A percentile compares a stretch with the other conserved stretches of the same genome.
Evolutionary conservation across 1,140 invertebrate genomes (phyloP).

Genomic region (Bombus breviceps): DNA sequence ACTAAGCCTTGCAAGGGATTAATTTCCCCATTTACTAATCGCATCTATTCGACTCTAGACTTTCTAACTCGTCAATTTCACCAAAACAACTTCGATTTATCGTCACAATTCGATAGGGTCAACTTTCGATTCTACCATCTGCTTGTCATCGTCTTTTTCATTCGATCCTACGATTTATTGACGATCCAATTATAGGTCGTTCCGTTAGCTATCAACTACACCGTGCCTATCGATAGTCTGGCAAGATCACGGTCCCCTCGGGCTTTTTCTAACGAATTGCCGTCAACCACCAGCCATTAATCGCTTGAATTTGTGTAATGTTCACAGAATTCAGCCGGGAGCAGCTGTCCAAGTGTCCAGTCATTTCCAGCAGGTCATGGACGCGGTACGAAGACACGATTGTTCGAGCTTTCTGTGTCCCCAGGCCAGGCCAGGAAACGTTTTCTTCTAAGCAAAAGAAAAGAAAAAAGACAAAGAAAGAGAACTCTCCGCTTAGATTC

Average conservation of each 20-base stretch:
- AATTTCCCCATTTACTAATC: not conserved
- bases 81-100: not conserved
- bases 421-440: constrained; percentile 72
- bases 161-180: too few species aligned
- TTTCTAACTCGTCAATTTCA: not conserved
- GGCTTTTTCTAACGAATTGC: constrained; percentile 26
- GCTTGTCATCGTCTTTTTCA: not conserved
- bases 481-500: constrained; percentile 41
- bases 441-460: constrained; percentile 54
- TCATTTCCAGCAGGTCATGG: constrained; percentile 85
- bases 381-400: constrained; percentile 83
- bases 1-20: too few species aligned
- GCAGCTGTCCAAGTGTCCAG: constrained; percentile 81
- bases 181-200: not conserved
- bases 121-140: not conserved
- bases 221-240: not conserved
- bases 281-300: constrained; percentile 17
- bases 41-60: not conserved
- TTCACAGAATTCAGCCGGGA: constrained; percentile 83
- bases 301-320: constrained; percentile 10
- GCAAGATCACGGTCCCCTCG: not conserved
- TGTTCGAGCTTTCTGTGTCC: constrained; percentile 84
- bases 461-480: not conserved
- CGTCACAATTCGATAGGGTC: too few species aligned
- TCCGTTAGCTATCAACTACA: not conserved